These are phyloP conservation scores for Labrus mixtus DNA, from an alignment of 2,113 vertebrate genomes.

Conservation along the genomic window DNA sequence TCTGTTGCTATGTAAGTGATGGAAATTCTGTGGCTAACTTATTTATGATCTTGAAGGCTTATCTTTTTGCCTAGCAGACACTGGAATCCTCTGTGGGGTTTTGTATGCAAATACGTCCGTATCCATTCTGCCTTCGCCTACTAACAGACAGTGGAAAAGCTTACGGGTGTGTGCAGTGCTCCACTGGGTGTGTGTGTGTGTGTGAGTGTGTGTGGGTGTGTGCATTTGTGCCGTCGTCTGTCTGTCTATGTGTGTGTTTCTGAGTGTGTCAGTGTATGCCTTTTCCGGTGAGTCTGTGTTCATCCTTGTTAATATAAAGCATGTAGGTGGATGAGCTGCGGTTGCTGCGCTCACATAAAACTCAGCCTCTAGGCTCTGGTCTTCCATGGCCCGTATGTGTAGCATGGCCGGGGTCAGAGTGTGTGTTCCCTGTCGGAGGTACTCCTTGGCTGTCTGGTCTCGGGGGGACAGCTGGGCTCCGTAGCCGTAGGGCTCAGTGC, in stretches of 20 bases:
- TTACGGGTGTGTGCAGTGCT: slow-evolving; percentile 58
- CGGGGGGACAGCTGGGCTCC: slow-evolving; percentile 93
- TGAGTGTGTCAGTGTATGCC: slow-evolving; percentile 29
- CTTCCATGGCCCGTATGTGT: slow-evolving; percentile 93
- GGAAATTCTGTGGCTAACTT: slow-evolving; percentile 7
- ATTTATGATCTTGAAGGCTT: slow-evolving; percentile 14
- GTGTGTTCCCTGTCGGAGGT: slow-evolving; percentile 91
- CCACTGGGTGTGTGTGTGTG: slow-evolving; percentile 52
- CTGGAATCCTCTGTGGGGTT: slow-evolving; percentile 52
- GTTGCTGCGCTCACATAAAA: slow-evolving; percentile 90
- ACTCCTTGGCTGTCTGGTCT: slow-evolving; percentile 92
- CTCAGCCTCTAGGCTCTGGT: slow-evolving; percentile 93
- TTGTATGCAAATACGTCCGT: slow-evolving; percentile 64
- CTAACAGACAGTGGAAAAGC: slow-evolving; percentile 63
- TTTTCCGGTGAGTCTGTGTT: slow-evolving; percentile 55
- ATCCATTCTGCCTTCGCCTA: slow-evolving; percentile 64
- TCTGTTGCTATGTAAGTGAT: slow-evolving; percentile 14
- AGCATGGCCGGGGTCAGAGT: slow-evolving; percentile 89
- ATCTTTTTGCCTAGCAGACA: slow-evolving; percentile 58
- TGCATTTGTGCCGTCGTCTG: slow-evolving; percentile 29
- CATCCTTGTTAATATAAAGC: slow-evolving; percentile 52
- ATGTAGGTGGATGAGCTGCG: slow-evolving; percentile 49
- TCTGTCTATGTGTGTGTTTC: slow-evolving; percentile 10
- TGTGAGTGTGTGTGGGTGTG: slow-evolving; percentile 53
- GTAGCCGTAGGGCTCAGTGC: slow-evolving; percentile 94